phyloP scores from a whole-genome alignment of 2,888 invertebrate species.

The Linnaemya vulpina region DNA sequence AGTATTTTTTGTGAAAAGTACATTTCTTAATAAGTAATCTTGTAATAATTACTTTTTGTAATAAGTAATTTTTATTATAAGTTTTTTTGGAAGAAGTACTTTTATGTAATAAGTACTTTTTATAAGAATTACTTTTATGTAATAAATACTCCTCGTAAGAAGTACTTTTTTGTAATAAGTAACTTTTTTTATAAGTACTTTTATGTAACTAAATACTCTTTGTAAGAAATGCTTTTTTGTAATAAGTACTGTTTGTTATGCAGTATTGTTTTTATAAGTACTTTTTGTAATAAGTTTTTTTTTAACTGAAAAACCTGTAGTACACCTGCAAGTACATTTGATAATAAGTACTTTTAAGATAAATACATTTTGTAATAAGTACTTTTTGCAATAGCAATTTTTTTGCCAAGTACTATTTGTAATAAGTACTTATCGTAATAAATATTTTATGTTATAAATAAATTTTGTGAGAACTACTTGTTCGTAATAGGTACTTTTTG shows the following conservation, averaged over 20 bases:
- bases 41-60: too few species aligned
- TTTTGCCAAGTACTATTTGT: not conserved
- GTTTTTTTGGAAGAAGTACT: not conserved
- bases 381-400: not conserved
- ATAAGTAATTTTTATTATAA: too few species aligned
- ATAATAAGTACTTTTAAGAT: not conserved
- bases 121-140: not conserved
- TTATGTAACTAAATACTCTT: too few species aligned
- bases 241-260: too few species aligned
- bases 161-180: too few species aligned
- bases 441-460: conserved; percentile 4
- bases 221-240: too few species aligned
- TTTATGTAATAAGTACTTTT: not conserved
- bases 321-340: not conserved
- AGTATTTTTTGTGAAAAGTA: too few species aligned
- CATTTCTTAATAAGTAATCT: too few species aligned
- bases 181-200: too few species aligned
- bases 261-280: too few species aligned
- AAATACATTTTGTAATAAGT: not conserved
- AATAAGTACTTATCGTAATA: not conserved
- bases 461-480: not conserved
- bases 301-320: too few species aligned
- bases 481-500: not conserved
- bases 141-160: too few species aligned
- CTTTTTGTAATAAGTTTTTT: not conserved